Conservation (phyloP, 2,888 invertebrate genomes). For the Resseliella maxima region DNA sequence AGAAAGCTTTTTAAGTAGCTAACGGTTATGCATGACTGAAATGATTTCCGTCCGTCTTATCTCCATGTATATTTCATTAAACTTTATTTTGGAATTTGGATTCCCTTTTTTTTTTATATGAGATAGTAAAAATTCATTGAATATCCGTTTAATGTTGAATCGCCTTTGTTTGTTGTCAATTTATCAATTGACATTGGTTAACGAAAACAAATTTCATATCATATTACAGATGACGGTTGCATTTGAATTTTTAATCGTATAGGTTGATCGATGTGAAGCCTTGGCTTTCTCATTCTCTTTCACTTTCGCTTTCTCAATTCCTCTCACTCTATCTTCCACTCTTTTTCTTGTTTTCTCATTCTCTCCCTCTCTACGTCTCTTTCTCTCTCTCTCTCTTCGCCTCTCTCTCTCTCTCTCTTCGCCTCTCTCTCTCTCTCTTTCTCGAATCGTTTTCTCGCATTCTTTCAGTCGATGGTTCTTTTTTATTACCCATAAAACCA, state of each 20-base stretch:
- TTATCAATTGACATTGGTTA: slow-evolving; percentile 2
- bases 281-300: not conserved
- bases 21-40: not conserved
- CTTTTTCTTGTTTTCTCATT: no score
- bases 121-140: not conserved
- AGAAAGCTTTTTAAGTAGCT: not conserved
- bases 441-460: no score
- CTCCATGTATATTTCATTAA: not conserved
- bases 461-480: not conserved
- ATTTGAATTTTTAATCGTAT: slow-evolving; percentile 47
- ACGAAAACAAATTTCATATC: not conserved
- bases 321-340: no score
- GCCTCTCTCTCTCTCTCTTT: no score
- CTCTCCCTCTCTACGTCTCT: no score
- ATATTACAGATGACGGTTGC: not conserved
- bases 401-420: no score
- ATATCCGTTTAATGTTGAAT: no score
- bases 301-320: no score
- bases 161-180: not conserved
- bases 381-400: no score
- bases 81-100: not conserved
- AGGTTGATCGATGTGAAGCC: not conserved
- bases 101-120: not conserved
- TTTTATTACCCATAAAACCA: not conserved
- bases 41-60: not conserved